phyloP scores from a whole-genome alignment of 1,140 invertebrate species.

The Neoseiulus cucumeris region DNA sequence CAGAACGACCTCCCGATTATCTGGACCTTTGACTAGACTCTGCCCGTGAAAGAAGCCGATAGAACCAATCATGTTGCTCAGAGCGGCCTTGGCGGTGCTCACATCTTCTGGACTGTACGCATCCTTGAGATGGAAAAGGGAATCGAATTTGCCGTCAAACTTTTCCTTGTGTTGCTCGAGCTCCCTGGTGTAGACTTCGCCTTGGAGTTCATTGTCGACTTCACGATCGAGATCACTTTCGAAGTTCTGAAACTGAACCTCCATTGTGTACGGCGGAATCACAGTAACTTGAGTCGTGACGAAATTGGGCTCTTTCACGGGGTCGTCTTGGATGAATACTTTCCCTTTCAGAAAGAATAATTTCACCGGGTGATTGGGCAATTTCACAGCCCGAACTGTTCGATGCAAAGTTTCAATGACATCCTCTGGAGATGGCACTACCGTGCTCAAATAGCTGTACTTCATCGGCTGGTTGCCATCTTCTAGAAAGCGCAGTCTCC shows the following conservation, averaged over 20 bases:
- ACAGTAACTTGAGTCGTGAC: conserved; percentile 50
- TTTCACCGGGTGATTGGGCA: conserved; percentile 25
- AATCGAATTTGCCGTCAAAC: conserved; percentile 31
- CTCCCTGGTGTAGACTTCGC: conserved; percentile 38
- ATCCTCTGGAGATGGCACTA: conserved; percentile 44
- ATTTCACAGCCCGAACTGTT: conserved; percentile 27
- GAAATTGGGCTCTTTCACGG: conserved; percentile 42
- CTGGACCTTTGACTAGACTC: conserved; percentile 58
- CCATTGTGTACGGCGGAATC: conserved; percentile 57
- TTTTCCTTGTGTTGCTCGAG: conserved; percentile 35
- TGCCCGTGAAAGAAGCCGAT: conserved; percentile 91
- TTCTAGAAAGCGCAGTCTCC: conserved; percentile 34
- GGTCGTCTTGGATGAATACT: not conserved
- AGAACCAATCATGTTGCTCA: conserved; percentile 87
- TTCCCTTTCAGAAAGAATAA: conserved; percentile 20
- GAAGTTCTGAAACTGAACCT: conserved; percentile 49
- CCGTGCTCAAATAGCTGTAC: conserved; percentile 46
- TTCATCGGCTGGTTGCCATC: not conserved
- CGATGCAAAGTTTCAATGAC: conserved; percentile 53
- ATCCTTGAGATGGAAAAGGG: conserved; percentile 28
- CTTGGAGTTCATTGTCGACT: conserved; percentile 13
- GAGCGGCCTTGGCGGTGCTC: conserved; percentile 57
- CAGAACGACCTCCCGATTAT: conserved; percentile 60
- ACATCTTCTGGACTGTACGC: conserved; percentile 50
- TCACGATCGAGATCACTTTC: conserved; percentile 12